These are phyloP conservation scores for Pitta sordida DNA, from an alignment of 2,113 vertebrate species.

Conservation along the genomic window DNA sequence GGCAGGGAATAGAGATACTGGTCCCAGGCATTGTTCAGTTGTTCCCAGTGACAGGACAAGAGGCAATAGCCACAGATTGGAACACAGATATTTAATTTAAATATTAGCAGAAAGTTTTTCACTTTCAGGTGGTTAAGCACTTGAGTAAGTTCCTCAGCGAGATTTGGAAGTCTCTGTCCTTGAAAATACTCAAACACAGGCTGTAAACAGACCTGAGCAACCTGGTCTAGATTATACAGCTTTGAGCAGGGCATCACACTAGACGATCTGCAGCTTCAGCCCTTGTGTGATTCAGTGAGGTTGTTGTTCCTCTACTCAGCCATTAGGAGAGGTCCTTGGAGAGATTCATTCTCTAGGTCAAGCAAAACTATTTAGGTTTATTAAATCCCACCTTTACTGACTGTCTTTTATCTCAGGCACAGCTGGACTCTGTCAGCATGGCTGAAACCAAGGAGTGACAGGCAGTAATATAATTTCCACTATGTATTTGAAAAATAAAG, in stretches of 20 bases:
- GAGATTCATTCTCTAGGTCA: background rate
- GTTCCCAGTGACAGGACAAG: background rate
- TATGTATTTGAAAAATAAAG: background rate
- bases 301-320: background rate
- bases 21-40: background rate
- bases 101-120: background rate
- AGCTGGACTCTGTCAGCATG: background rate
- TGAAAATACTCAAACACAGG: background rate
- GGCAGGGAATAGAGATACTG: background rate
- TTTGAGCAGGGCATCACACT: background rate
- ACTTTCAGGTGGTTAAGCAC: background rate
- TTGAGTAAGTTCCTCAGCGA: background rate
- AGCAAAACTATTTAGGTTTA: background rate
- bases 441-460: background rate
- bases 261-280: background rate
- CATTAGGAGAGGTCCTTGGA: fast-evolving
- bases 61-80: background rate
- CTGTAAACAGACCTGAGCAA: background rate
- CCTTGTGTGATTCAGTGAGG: background rate
- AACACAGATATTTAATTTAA: background rate
- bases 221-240: background rate
- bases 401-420: background rate
- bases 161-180: background rate
- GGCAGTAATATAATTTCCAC: background rate
- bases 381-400: background rate